These are phyloP conservation scores for Hylia prasina DNA, from an alignment of 2,113 vertebrate species.

Conservation along the genomic window DNA sequence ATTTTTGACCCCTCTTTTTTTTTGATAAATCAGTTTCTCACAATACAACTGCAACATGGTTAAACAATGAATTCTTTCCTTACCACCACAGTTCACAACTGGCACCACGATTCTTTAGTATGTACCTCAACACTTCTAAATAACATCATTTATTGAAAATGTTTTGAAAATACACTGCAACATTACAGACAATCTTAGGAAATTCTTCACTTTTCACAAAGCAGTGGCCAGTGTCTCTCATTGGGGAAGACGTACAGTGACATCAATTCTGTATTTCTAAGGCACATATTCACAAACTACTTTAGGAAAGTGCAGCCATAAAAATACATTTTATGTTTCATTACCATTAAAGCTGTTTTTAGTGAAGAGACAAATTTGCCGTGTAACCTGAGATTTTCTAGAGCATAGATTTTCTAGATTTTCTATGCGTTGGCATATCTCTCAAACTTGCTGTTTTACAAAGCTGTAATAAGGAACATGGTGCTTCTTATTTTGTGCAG, in stretches of 20 bases:
- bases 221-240: not conserved
- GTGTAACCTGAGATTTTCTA: not conserved
- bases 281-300: not conserved
- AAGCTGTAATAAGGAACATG: not conserved
- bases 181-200: not conserved
- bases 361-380: not conserved
- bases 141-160: slow-evolving; percentile 23
- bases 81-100: not conserved
- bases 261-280: not conserved
- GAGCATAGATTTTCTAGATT: too few relatives aligned
- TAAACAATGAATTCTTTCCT: not conserved
- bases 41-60: not conserved
- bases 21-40: not conserved
- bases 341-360: not conserved
- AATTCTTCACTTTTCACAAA: not conserved
- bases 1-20: not conserved
- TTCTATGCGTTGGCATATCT: too few relatives aligned
- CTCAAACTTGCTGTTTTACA: not conserved
- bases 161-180: slow-evolving; percentile 33
- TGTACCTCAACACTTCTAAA: not conserved
- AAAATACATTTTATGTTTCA: not conserved
- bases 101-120: not conserved
- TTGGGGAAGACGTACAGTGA: not conserved
- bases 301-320: not conserved
- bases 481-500: not conserved